These are phyloP conservation scores for Holothuria scabra DNA, from an alignment of 53 echinoderm and acorn worm species.

Conservation along the genomic window DNA sequence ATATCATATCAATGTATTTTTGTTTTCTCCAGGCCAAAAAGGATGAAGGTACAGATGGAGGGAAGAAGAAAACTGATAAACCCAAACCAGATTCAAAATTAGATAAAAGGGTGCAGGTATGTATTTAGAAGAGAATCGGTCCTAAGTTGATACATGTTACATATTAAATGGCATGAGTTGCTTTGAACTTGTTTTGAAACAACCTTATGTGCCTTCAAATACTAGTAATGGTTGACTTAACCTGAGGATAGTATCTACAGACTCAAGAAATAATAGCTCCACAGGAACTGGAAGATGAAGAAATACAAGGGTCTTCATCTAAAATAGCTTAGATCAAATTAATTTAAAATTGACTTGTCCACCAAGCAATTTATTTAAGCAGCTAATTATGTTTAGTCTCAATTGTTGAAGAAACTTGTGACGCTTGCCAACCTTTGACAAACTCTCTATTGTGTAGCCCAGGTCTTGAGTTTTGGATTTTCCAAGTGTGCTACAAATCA, in stretches of 20 bases:
- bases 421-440: not conserved
- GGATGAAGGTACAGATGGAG: slow-evolving; percentile 62
- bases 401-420: not conserved
- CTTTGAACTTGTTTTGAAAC: not conserved
- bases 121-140: not conserved
- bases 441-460: not conserved
- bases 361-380: too few relatives aligned
- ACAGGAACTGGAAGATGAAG: too few relatives aligned
- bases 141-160: not conserved
- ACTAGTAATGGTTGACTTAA: not conserved
- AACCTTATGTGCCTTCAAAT: not conserved
- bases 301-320: too few relatives aligned
- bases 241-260: not conserved
- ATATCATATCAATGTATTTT: not conserved
- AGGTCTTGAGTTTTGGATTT: too few relatives aligned
- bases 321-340: too few relatives aligned
- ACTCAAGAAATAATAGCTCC: too few relatives aligned
- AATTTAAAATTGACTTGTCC: too few relatives aligned
- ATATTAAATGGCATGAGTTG: not conserved
- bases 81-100: slow-evolving; percentile 79
- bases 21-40: slow-evolving; percentile 51
- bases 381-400: too few relatives aligned
- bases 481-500: too few relatives aligned
- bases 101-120: slow-evolving; percentile 84
- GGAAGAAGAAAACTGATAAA: slow-evolving; percentile 55